Evolutionary conservation across 2,797 vertebrate genomes (phyloP).

Genomic region (Danio choprae): DNA sequence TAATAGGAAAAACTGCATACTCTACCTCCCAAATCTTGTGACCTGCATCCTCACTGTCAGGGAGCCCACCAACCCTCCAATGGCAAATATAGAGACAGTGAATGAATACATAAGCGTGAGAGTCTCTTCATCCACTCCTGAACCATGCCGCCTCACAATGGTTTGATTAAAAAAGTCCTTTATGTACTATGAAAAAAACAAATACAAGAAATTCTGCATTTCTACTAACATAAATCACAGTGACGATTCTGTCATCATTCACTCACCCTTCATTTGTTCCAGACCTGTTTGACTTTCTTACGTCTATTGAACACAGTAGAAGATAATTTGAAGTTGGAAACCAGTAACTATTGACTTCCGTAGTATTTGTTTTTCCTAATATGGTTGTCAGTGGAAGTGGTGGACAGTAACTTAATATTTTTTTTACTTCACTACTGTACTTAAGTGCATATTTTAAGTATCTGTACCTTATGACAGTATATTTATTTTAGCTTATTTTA

Average conservation of each 20-base stretch:
- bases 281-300: no score
- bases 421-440: no score
- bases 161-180: slow-evolving; percentile 91
- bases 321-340: no score
- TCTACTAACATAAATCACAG: not conserved
- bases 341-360: no score
- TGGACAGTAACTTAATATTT: no score
- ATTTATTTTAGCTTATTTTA: no score
- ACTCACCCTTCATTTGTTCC: not conserved
- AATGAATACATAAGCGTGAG: slow-evolving; percentile 86
- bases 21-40: slow-evolving; percentile 85
- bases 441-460: no score
- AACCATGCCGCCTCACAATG: slow-evolving; percentile 70
- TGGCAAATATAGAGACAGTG: slow-evolving; percentile 88
- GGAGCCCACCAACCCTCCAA: slow-evolving; percentile 86
- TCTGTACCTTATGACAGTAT: no score
- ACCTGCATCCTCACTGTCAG: slow-evolving; percentile 84
- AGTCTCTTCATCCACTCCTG: slow-evolving; percentile 62
- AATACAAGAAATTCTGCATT: not conserved
- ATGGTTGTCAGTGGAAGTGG: no score
- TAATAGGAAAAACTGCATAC: not conserved
- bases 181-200: slow-evolving; percentile 79
- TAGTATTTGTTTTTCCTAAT: no score
- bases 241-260: no score
- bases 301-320: no score